phyloP scores from a whole-genome alignment of 1,140 invertebrate genomes.

The Orussus abietinus region DNA sequence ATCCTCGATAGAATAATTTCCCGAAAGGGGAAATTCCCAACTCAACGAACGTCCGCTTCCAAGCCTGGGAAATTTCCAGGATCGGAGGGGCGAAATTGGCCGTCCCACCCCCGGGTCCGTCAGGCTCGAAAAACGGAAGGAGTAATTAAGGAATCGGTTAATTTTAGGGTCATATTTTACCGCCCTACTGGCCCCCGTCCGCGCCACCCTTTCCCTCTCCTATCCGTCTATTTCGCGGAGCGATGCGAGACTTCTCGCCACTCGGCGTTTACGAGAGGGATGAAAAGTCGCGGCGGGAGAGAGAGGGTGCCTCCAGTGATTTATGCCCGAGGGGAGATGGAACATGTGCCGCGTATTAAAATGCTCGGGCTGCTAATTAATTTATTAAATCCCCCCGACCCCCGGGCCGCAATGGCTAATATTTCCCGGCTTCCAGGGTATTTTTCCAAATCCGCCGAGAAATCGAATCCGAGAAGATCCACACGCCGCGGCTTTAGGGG shows the following conservation, averaged over 20 bases:
- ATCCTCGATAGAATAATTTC: too few relatives aligned
- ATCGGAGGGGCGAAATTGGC: neutral
- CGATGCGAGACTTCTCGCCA: neutral
- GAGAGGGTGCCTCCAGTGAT: conserved; percentile 22
- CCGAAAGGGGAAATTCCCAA: too few relatives aligned
- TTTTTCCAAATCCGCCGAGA: too few relatives aligned
- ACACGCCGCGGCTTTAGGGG: too few relatives aligned
- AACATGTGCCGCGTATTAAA: conserved; percentile 30
- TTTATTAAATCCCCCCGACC: conserved; percentile 15
- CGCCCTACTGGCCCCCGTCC: too few relatives aligned
- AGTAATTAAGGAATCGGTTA: conserved; percentile 47
- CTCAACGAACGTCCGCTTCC: too few relatives aligned
- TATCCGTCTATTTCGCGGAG: too few relatives aligned
- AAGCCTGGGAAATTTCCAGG: conserved; percentile 1
- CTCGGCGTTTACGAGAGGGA: conserved; percentile 20
- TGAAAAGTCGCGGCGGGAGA: too few relatives aligned
- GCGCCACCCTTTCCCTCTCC: conserved; percentile 3
- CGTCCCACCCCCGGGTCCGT: conserved; percentile 6
- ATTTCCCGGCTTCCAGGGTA: too few relatives aligned
- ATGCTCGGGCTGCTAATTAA: conserved; percentile 17
- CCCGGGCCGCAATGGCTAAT: neutral
- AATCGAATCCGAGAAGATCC: too few relatives aligned
- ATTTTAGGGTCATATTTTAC: conserved; percentile 46
- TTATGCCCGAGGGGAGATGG: conserved; percentile 26
- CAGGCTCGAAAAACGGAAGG: conserved; percentile 30